phyloP scores from a whole-genome alignment of 2,113 vertebrate species.

The human region DNA sequence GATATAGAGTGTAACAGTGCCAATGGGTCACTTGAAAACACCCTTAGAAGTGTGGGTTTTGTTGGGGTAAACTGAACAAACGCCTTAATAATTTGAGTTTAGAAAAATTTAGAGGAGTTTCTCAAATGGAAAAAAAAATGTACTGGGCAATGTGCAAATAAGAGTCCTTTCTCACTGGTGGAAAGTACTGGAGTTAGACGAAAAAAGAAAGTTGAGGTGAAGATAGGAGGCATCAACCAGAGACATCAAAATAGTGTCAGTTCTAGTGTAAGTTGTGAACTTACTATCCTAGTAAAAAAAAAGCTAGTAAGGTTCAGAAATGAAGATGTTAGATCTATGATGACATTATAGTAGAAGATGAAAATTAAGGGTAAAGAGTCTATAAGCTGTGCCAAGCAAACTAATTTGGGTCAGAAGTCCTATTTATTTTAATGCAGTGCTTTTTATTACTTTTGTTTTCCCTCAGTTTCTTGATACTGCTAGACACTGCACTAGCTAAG shows the following conservation, averaged over 20 bases:
- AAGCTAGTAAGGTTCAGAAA: not conserved
- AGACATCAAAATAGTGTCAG: not conserved
- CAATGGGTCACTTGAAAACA: not conserved
- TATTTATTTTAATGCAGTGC: not conserved
- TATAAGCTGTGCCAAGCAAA: not conserved
- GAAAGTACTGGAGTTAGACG: not conserved
- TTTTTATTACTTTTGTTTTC: not conserved
- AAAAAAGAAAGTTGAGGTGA: not conserved
- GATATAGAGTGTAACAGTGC: not conserved
- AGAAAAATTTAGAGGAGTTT: slow-evolving; percentile 1
- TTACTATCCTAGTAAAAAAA: not conserved
- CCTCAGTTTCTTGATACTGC: not conserved
- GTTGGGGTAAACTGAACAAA: not conserved
- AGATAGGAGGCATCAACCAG: not conserved
- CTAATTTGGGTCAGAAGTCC: not conserved
- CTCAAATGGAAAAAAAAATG: not conserved
- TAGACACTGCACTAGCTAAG: not conserved
- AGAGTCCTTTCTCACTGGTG: not conserved
- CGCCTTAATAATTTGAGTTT: not conserved
- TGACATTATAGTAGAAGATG: not conserved
- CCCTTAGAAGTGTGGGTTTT: not conserved
- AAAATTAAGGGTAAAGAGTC: slow-evolving; percentile 8
- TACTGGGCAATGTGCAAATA: not conserved
- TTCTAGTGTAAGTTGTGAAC: not conserved
- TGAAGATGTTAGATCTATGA: not conserved